Evolutionary conservation across 2,888 invertebrate genomes (phyloP).

Genomic region (Gari tellinella): DNA sequence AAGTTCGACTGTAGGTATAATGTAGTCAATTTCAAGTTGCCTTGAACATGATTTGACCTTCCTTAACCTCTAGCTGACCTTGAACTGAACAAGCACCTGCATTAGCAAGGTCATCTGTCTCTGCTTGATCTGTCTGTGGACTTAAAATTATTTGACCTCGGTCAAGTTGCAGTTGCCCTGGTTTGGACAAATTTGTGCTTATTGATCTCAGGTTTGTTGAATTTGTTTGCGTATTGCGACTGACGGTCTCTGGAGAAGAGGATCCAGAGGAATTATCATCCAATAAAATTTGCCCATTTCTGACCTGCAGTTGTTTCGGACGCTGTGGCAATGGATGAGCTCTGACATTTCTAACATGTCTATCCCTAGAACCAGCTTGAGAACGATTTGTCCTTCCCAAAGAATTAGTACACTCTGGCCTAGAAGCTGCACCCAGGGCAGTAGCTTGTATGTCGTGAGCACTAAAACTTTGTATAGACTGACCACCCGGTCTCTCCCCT

Average conservation of each 20-base stretch:
- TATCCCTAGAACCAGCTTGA: constrained; percentile 7
- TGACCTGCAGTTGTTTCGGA: constrained; percentile 58
- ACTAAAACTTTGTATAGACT: too few relatives aligned
- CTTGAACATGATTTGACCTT: constrained; percentile 69
- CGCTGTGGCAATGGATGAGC: constrained; percentile 26
- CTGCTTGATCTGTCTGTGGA: constrained; percentile 19
- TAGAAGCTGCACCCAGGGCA: constrained; percentile 4
- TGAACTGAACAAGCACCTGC: constrained; percentile 37
- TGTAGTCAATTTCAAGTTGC: constrained; percentile 13
- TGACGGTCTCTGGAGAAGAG: constrained; percentile 45
- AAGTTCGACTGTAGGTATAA: too few relatives aligned
- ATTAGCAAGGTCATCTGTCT: constrained; percentile 4
- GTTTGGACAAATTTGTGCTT: constrained; percentile 14
- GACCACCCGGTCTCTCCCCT: too few relatives aligned
- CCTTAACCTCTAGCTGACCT: constrained; percentile 67
- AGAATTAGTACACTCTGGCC: neutral
- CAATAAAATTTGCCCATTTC: constrained; percentile 62
- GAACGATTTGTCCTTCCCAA: neutral
- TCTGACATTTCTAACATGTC: constrained; percentile 30
- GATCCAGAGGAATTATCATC: constrained; percentile 46
- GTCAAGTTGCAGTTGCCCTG: constrained; percentile 55
- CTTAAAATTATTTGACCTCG: constrained; percentile 59
- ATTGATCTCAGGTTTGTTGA: constrained; percentile 26
- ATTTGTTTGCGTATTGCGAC: constrained; percentile 54
- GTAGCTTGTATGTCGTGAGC: constrained; percentile 2